phyloP scores from a whole-genome alignment of 2,797 vertebrate genomes.

The Darevskia mixta region DNA sequence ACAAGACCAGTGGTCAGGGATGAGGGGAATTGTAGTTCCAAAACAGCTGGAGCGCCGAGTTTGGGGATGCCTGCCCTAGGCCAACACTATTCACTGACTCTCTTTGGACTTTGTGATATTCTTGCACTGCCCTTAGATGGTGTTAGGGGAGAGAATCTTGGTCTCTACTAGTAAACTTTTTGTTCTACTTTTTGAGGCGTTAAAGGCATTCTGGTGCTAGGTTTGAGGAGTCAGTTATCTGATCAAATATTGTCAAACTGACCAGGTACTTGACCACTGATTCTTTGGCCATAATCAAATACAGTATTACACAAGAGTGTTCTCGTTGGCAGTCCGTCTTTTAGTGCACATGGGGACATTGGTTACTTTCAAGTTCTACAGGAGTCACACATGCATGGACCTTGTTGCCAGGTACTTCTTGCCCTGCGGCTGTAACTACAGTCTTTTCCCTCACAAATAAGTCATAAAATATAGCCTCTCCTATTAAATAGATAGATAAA shows the following conservation, averaged over 20 bases:
- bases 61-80: neutral
- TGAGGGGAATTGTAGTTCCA: too few species aligned
- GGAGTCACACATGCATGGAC: neutral
- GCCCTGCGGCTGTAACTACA: neutral
- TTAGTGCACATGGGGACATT: too few species aligned
- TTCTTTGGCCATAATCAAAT: neutral
- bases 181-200: neutral
- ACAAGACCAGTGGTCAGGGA: too few species aligned
- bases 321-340: neutral
- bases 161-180: neutral
- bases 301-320: neutral
- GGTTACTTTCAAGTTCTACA: neutral
- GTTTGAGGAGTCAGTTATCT: neutral
- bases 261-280: neutral
- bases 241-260: neutral
- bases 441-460: neutral
- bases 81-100: too few species aligned
- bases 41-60: too few species aligned
- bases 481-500: neutral
- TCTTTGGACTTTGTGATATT: neutral
- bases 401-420: neutral
- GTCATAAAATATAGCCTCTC: neutral
- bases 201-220: neutral
- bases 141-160: neutral
- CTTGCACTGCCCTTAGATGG: neutral